Evolutionary conservation across 2,113 vertebrate species (phyloP).

Genomic region (Centropristis striata): DNA sequence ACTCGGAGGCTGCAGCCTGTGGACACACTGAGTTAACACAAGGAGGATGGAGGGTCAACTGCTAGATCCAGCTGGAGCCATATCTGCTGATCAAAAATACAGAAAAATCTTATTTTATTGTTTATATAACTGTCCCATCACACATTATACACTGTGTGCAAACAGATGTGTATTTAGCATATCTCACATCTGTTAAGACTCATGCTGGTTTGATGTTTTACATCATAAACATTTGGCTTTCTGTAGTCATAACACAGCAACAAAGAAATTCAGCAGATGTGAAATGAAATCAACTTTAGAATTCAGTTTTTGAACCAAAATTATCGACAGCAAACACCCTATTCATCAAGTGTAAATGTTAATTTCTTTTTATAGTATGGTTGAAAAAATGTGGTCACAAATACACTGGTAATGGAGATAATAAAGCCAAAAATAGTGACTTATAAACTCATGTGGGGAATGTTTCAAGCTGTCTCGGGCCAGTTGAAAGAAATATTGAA

Average conservation of each 20-base stretch:
- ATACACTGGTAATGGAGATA: neutral
- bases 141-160: neutral
- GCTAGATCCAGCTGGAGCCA: neutral
- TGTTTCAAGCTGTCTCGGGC: neutral
- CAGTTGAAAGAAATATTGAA: constrained; percentile 11
- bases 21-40: constrained; percentile 8
- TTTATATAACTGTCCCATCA: neutral
- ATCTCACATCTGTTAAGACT: constrained; percentile 20
- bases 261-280: constrained; percentile 19
- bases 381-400: neutral
- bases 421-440: neutral
- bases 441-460: neutral
- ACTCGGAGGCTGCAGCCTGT: constrained; percentile 6
- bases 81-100: neutral
- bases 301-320: neutral
- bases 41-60: neutral
- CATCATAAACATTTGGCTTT: constrained; percentile 11
- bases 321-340: neutral
- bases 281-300: neutral
- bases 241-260: neutral
- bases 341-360: neutral
- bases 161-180: constrained; percentile 29
- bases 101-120: neutral
- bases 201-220: neutral
- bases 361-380: neutral